Conservation (phyloP, 2,113 vertebrate species). For the Catagonus wagneri region DNA sequence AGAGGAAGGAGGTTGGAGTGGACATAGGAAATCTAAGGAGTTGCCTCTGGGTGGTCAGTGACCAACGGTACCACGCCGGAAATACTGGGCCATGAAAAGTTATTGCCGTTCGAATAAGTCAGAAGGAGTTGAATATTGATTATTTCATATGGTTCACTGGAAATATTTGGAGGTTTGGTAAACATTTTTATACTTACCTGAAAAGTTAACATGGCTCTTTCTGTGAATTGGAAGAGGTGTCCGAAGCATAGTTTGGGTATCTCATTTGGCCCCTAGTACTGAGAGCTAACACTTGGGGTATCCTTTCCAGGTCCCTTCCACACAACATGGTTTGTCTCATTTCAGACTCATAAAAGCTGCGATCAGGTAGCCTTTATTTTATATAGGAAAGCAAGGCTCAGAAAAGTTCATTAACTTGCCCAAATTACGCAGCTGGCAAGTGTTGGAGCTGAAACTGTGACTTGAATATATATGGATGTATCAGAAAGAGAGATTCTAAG, state of each 20-base stretch:
- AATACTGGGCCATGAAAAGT: background rate
- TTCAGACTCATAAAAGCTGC: background rate
- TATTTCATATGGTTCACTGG: background rate
- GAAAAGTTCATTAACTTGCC: background rate
- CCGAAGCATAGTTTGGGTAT: background rate
- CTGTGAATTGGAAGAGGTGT: background rate
- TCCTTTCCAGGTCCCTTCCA: background rate
- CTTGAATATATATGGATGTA: background rate
- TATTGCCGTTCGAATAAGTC: background rate
- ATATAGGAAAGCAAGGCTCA: background rate
- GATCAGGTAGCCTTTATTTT: background rate
- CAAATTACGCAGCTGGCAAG: background rate
- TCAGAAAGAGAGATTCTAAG: background rate
- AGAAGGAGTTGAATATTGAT: background rate
- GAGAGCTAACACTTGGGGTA: background rate
- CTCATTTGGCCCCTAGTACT: background rate
- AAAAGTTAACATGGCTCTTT: background rate
- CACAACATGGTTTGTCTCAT: background rate
- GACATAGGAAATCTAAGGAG: background rate
- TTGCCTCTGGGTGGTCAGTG: background rate
- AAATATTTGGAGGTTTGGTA: background rate
- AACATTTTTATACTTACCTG: background rate
- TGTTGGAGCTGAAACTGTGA: background rate
- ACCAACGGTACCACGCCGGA: background rate
- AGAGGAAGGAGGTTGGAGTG: background rate